Conservation (phyloP, 2,797 vertebrate genomes). For the Todus mexicanus region DNA sequence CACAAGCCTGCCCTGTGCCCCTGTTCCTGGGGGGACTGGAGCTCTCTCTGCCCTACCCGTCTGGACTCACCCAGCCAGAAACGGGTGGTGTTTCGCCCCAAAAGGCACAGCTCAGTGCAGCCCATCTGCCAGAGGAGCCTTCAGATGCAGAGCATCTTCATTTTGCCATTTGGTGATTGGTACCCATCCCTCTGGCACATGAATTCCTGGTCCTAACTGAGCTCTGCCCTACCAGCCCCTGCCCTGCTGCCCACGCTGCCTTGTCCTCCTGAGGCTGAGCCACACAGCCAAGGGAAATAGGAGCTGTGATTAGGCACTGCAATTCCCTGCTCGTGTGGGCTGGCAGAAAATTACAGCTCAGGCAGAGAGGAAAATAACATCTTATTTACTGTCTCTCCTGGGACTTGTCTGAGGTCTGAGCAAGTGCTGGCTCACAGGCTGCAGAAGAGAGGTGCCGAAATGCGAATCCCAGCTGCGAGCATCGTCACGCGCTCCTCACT, state of each 20-base stretch:
- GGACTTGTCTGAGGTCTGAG: constrained; percentile 32
- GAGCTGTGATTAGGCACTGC: background rate
- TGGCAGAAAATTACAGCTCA: constrained; percentile 45
- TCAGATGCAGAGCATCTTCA: background rate
- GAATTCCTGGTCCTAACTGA: no score
- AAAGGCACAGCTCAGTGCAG: background rate
- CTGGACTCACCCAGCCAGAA: background rate
- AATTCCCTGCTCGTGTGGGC: constrained; percentile 7
- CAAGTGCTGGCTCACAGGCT: constrained; percentile 18
- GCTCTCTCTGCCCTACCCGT: background rate
- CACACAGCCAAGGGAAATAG: background rate
- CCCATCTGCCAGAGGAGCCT: background rate
- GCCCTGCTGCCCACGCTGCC: background rate
- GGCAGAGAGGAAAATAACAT: constrained; percentile 34
- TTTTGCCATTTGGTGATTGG: background rate
- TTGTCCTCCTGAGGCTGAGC: background rate
- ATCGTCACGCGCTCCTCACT: background rate
- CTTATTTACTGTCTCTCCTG: constrained; percentile 45
- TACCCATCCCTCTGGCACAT: background rate
- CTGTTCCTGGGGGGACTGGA: rapidly evolving
- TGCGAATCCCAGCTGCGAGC: background rate
- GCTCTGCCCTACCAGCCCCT: background rate
- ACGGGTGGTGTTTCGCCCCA: background rate
- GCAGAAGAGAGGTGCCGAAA: background rate
- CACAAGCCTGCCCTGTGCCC: background rate